phyloP scores from a whole-genome alignment of 1,140 invertebrate genomes.

The Hypothenemus hampei region DNA sequence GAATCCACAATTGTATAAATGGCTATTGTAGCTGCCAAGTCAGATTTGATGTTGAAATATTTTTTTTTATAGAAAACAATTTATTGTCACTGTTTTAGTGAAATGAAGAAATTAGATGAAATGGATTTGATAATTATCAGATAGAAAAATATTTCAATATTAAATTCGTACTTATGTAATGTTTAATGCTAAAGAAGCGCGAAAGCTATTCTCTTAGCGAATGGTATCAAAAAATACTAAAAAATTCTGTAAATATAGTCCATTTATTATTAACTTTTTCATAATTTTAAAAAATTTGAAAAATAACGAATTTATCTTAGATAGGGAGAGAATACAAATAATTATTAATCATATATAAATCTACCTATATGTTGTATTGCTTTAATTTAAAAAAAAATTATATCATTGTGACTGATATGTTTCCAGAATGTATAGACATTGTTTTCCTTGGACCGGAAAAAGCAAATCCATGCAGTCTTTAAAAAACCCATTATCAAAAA shows the following conservation, averaged over 20 bases:
- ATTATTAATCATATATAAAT: slow-evolving; percentile 38
- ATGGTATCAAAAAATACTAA: slow-evolving; percentile 38
- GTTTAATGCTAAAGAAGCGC: slow-evolving; percentile 26
- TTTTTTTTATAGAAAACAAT: not conserved
- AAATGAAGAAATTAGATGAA: too few relatives aligned
- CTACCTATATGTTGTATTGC: slow-evolving; percentile 46
- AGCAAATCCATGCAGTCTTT: not conserved
- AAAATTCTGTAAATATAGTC: slow-evolving; percentile 46
- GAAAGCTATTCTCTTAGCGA: slow-evolving; percentile 20
- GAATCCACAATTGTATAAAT: too few relatives aligned
- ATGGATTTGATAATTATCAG: too few relatives aligned
- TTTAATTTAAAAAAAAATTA: slow-evolving; percentile 42
- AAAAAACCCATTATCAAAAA: not conserved
- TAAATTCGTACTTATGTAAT: too few relatives aligned
- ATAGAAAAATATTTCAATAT: too few relatives aligned
- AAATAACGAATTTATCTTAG: slow-evolving; percentile 48
- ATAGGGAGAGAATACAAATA: slow-evolving; percentile 45
- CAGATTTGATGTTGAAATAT: not conserved
- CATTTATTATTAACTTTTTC: slow-evolving; percentile 47
- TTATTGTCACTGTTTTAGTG: too few relatives aligned
- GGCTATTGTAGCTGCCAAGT: too few relatives aligned
- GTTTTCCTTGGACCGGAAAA: not conserved
- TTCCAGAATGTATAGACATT: slow-evolving; percentile 33
- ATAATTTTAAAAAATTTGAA: slow-evolving; percentile 46
- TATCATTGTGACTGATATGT: slow-evolving; percentile 48